Evolutionary conservation across 2,888 invertebrate genomes (phyloP), one percentile per base, ranked within the genome.

Genomic region (Tetragnatha montana): DNA sequence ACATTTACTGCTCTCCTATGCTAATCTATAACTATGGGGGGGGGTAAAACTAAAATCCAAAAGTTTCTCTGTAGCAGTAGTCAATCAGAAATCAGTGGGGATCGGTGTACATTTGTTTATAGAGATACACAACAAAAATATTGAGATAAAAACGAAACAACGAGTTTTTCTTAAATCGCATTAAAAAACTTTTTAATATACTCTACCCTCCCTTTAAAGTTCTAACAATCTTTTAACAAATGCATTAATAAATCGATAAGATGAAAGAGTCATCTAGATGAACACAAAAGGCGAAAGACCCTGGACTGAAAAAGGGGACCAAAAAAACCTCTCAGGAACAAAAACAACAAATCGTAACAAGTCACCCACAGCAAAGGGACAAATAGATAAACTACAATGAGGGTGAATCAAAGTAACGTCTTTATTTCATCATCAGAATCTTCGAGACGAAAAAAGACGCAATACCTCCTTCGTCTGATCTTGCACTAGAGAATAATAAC

Each of bases 391-490:
- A 80, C 49, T 68, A 70, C 71, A 71, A 49, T 47, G 70, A 70
- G 21, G 22, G 17, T 17, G 69, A 51, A 81, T 70, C 17, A 35
- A 68, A 68, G 60, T 68, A 35, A 21, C 70, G 49, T 71, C 47
- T 81, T 81, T 81, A 81, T 81, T 70, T 71, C 50, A 49, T 69
- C 81, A 81, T 71, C 50, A 81, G 69, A 70, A 19, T 60, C 14
- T 60, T 17, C 60, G 17, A 17, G 60, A 60, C 60, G 60, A 60
- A 60, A 60, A 10, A 60, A 60, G 60, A 17, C 60, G 14, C 8
- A 60, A 60, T 60, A 17, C 60, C 17, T 60, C 17, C 60, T 60
- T 60, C 60, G 60, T 60, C 60, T 60, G 60, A 60, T 60, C 8
- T 60, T 35, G 35, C 35, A 4, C 60, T 6, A 60, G 60, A 60